A percentile compares a stretch with the other conserved stretches of the same genome.
Conservation (phyloP, 2,797 vertebrate genomes). For the Zenarchopterus dispar region DNA sequence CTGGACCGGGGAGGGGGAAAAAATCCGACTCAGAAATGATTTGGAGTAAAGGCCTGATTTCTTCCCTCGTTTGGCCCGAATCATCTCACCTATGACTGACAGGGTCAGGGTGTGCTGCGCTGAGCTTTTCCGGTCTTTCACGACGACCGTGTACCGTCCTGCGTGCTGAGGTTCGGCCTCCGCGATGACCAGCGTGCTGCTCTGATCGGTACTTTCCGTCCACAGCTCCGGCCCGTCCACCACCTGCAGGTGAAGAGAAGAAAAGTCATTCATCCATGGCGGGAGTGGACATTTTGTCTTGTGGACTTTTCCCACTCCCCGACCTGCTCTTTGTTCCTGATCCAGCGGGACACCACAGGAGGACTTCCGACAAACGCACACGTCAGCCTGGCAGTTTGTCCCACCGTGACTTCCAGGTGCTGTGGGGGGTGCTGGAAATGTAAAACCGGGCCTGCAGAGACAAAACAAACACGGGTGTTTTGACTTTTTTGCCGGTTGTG, state of each 20-base stretch:
- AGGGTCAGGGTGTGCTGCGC: conserved; percentile 78
- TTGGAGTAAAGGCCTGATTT: background rate
- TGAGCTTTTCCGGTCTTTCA: conserved; percentile 78
- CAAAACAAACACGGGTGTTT: conserved; percentile 15
- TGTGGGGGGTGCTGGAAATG: conserved; percentile 69
- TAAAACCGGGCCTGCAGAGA: conserved; percentile 63
- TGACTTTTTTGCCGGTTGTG: background rate
- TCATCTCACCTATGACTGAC: conserved; percentile 80
- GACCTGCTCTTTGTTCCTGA: conserved; percentile 83
- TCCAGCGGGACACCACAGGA: conserved; percentile 84
- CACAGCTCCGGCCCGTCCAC: conserved; percentile 70
- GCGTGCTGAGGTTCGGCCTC: conserved; percentile 71
- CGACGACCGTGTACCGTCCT: conserved; percentile 79
- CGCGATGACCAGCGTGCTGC: conserved; percentile 78
- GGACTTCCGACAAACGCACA: conserved; percentile 76
- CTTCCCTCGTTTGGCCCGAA: background rate
- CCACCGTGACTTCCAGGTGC: conserved; percentile 73
- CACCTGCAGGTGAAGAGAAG: conserved; percentile 61
- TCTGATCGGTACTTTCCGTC: conserved; percentile 70
- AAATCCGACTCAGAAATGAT: background rate
- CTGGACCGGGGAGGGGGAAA: conserved; percentile 53
- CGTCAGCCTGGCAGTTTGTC: conserved; percentile 69
- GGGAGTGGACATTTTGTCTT: background rate
- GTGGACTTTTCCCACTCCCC: background rate
- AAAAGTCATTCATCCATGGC: background rate